phyloP scores from a whole-genome alignment of 2,113 vertebrate genomes.

The Catharus minimus region DNA sequence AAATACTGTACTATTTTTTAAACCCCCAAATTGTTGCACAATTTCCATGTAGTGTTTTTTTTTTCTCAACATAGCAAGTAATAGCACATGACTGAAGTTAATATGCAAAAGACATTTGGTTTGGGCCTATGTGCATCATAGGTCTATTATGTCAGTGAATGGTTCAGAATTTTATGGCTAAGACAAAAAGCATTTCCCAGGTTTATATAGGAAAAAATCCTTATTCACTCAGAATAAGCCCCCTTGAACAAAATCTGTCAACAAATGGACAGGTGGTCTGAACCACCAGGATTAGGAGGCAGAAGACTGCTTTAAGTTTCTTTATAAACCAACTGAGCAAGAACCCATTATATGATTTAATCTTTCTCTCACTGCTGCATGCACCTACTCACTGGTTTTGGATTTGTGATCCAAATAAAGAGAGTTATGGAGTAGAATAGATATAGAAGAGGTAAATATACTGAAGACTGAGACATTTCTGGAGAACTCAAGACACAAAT shows the following conservation, averaged over 20 bases:
- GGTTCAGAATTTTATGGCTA: not conserved
- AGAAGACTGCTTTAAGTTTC: not conserved
- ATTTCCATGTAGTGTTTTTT: not conserved
- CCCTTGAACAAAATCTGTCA: not conserved
- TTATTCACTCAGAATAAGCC: not conserved
- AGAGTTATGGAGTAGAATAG: not conserved
- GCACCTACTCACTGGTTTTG: not conserved
- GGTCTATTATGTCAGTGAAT: not conserved
- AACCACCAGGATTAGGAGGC: not conserved
- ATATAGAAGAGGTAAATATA: not conserved
- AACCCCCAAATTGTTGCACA: not conserved
- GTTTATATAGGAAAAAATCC: not conserved
- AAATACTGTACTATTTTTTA: not conserved
- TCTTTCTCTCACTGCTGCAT: not conserved
- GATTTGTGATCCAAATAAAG: not conserved
- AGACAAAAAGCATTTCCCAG: not conserved
- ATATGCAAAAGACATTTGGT: not conserved
- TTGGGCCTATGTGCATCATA: constrained; percentile 5
- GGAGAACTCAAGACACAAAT: not conserved
- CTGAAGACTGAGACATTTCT: not conserved
- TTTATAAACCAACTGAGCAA: not conserved
- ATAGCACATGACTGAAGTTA: constrained; percentile 2
- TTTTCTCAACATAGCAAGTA: not conserved
- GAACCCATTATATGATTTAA: not conserved
- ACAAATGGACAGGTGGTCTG: not conserved